Percentiles rank a stretch among this genome's conserved stretches.
phyloP scores from a whole-genome alignment of 2,797 vertebrate species.

The Centroberyx gerrardi region DNA sequence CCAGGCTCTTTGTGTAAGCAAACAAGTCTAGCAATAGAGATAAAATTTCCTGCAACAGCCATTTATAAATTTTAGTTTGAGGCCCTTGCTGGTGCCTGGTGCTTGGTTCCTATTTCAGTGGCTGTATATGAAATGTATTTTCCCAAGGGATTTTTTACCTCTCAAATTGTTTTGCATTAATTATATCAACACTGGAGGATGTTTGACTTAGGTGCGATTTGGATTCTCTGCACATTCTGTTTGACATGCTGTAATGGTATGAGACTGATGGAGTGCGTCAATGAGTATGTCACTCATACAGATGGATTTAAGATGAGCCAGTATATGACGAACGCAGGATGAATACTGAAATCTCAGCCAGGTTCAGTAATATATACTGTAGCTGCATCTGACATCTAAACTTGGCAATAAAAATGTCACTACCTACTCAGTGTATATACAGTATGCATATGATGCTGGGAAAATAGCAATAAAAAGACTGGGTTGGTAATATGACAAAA shows the following conservation, averaged over 20 bases:
- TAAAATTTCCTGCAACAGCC: constrained; percentile 2
- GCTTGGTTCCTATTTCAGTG: neutral
- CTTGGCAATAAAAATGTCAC: constrained; percentile 66
- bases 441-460: constrained; percentile 25
- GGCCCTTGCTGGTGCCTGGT: neutral
- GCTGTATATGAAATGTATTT: constrained; percentile 6
- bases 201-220: constrained; percentile 39
- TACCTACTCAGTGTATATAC: constrained; percentile 26
- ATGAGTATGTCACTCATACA: constrained; percentile 46
- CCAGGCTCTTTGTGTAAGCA: constrained; percentile 6
- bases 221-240: constrained; percentile 42
- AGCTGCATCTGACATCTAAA: constrained; percentile 56
- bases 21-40: constrained; percentile 10
- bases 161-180: constrained; percentile 31
- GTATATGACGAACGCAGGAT: constrained; percentile 35
- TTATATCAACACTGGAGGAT: constrained; percentile 1
- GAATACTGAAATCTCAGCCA: constrained; percentile 49
- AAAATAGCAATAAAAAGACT: constrained; percentile 44
- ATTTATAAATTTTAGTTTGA: constrained; percentile 5
- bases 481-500: constrained; percentile 40
- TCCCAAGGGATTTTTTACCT: constrained; percentile 17
- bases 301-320: constrained; percentile 48
- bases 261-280: constrained; percentile 54
- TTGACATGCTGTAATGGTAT: constrained; percentile 59
- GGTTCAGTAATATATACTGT: constrained; percentile 38